Evolutionary conservation across 2,797 vertebrate genomes (phyloP), one percentile per base, ranked within the genome.

Genomic region (Pseudochirops corinnae): DNA sequence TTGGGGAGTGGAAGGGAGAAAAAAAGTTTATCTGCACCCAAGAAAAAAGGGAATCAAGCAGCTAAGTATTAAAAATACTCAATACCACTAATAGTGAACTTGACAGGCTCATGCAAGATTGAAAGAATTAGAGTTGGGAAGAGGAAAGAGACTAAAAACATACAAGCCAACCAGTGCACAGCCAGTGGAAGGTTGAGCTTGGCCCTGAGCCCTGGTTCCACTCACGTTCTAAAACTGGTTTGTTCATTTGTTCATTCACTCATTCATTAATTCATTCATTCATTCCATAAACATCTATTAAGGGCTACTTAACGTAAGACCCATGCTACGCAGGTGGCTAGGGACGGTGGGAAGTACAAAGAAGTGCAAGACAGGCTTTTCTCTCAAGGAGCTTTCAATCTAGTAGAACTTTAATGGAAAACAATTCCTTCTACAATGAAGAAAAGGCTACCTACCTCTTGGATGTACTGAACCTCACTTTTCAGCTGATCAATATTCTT

Each of bases 401-500:
- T 24, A 26, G 39, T 50, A 50, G 6, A 50, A 46, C 9, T 28
- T 50, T 26, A 87, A 26, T 87, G 74, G 74, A 46, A 87, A 24
- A 26, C 62, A 74, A 39, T 21, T 39, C 62, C 33, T 0, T 74
- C 62, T 14, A 39, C 39, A 87, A 50, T 46, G 39, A 82, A 46
- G 57, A 90, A 56, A 14, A 57, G 39, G 26, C 53, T 5, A 0
- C 96, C 62, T 96, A 99, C 99, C 99, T 99, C 99, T 95, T 99
- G 99, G 87, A 99, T 99, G 95, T 99, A 99, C 50, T 99, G 99
- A 90, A 99, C 99, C 97, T 99, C 99, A 1, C 99, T 99, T 87
- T 99, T 99, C 93, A 99, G 98, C 98, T 99, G 99, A 96, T 98
- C 99, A 93, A 99, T 96, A 39, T 98, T 99, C 98, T 99, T 98